Conservation (phyloP, 2,113 vertebrate genomes). For the Ammodytes dubius region DNA sequence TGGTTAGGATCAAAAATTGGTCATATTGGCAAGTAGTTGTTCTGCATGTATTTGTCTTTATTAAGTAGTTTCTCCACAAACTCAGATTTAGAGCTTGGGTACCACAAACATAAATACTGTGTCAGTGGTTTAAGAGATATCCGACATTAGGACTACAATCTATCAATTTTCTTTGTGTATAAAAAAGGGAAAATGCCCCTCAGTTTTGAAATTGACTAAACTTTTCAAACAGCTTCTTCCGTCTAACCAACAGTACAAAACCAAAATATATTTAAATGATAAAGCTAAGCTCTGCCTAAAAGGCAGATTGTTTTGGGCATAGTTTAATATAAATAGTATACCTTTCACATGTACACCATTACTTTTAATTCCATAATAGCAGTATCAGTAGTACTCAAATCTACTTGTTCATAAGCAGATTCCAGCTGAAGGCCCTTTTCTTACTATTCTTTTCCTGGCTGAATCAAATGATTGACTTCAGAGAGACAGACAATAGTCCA, state of each 20-base stretch:
- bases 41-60: too few species aligned
- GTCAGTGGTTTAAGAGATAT: too few species aligned
- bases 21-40: too few species aligned
- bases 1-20: too few species aligned
- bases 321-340: not conserved
- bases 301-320: not conserved
- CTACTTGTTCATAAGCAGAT: not conserved
- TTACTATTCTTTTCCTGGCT: not conserved
- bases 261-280: not conserved
- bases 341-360: not conserved
- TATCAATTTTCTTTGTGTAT: too few species aligned
- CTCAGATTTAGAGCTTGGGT: too few species aligned
- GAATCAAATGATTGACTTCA: slow-evolving; percentile 7
- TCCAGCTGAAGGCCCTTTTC: not conserved
- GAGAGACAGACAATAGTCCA: slow-evolving; percentile 23
- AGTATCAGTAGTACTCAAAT: not conserved
- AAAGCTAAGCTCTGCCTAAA: not conserved
- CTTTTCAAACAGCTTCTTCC: too few species aligned
- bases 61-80: too few species aligned
- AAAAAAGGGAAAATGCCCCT: too few species aligned
- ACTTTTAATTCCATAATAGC: not conserved
- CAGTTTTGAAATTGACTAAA: too few species aligned
- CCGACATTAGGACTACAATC: too few species aligned
- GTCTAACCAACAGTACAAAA: not conserved
- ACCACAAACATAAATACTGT: too few species aligned